Percentiles rank a stretch among this genome's conserved stretches.
These are phyloP conservation scores for Campylomormyrus tamandua DNA, from an alignment of 2,113 vertebrate species.

Conservation along the genomic window DNA sequence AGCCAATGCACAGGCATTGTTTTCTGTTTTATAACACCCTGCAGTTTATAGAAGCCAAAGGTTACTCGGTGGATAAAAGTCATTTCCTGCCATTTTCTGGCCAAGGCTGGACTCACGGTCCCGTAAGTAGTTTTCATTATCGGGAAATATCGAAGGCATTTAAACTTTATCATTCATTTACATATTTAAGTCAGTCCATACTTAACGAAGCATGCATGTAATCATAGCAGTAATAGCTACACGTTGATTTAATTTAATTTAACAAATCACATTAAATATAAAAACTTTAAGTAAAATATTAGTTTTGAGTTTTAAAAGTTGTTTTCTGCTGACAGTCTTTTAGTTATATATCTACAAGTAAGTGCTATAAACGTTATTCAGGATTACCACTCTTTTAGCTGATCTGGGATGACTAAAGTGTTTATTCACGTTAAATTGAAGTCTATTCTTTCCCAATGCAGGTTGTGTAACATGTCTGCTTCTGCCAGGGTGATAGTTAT, in stretches of 20 bases:
- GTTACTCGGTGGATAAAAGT: not conserved
- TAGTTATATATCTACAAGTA: not conserved
- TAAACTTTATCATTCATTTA: not conserved
- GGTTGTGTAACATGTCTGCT: not conserved
- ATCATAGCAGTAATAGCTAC: not conserved
- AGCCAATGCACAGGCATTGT: not conserved
- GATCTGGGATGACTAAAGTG: not conserved
- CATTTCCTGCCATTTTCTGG: not conserved
- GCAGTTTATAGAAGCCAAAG: not conserved
- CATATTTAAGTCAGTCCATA: not conserved
- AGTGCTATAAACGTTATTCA: not conserved
- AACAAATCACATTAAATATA: not conserved
- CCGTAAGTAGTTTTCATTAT: constrained; percentile 4
- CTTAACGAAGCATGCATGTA: not conserved
- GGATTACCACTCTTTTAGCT: not conserved
- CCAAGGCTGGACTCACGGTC: not conserved
- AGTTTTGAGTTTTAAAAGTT: not conserved
- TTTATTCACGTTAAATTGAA: not conserved
- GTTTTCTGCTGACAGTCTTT: not conserved
- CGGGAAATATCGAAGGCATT: not conserved
- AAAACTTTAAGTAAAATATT: not conserved
- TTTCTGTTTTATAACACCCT: not conserved
- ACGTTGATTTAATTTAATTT: not conserved
- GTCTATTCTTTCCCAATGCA: not conserved
- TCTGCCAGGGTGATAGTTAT: constrained; percentile 39